Evolutionary conservation across 2,797 vertebrate species (phyloP).

Genomic region (Gymnothorax reevesii): DNA sequence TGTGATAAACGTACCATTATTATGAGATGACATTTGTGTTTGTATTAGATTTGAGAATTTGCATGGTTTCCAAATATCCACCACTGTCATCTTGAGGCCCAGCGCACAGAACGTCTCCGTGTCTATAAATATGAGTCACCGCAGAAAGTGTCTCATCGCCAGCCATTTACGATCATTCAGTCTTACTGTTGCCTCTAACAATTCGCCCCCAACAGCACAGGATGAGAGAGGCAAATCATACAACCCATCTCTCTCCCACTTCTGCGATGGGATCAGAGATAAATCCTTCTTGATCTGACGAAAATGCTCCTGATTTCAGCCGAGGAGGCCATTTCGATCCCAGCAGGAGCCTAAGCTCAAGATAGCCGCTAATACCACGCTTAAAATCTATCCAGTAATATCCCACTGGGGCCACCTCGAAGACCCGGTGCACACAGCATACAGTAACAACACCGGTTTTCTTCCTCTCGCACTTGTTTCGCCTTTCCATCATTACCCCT

Average conservation of each 20-base stretch:
- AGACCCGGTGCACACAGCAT: conserved; percentile 23
- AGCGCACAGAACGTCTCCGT: neutral
- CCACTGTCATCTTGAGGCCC: neutral
- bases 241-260: neutral
- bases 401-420: conserved; percentile 45
- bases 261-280: conserved; percentile 45
- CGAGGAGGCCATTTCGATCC: conserved; percentile 53
- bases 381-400: conserved; percentile 54
- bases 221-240: neutral
- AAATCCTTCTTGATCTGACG: conserved; percentile 58
- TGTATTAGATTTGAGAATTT: neutral
- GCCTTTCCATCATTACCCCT: neutral
- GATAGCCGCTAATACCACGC: conserved; percentile 51
- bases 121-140: neutral
- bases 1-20: neutral
- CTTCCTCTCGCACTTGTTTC: neutral
- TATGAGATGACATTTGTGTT: neutral
- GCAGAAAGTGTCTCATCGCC: neutral
- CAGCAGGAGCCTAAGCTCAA: conserved; percentile 55
- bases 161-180: neutral
- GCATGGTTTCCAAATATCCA: neutral
- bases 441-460: neutral
- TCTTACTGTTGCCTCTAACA: neutral
- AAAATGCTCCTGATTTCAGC: conserved; percentile 55
- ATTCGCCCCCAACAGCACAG: neutral